Base-by-base conservation (phyloP, 2,888 invertebrate genomes). In the Bombyx huttoni region DNA sequence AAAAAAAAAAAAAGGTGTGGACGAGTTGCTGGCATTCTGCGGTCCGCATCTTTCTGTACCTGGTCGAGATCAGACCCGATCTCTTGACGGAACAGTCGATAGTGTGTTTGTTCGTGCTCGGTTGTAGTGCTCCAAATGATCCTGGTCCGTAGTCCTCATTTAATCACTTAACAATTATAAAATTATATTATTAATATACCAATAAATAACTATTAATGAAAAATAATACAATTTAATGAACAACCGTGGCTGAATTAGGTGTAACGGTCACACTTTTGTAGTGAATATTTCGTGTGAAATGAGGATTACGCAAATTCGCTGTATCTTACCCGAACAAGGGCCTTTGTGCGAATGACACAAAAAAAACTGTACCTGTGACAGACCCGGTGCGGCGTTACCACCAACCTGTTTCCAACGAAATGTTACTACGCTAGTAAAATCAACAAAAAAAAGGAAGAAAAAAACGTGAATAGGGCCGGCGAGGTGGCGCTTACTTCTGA, bases 401-500 rank as follows among this genome's bases (percentile, higher is more conserved):
- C 54, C 58, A 64, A 74, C 75, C 74, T 72, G 71, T 73, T 70
- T 62, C 64, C 51, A 64, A 64, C 58, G 65, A 68, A 63, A 63
- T 68, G 59, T 70, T 85, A 84, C 85, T 86, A 85, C 79, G 70
- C 74, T 70, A 66, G 69, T 83, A 84, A 78, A 81, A 65, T 65
- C 51, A 51, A 47, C 47, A 58, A 58, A 62, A 76, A 75, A 78
- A 82, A 75, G 72, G 57, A 58, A 58, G 58, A 61, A 76, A 75
- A 78, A 82, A 75, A 73, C 57, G 58, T 68, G 69, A 75, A 76
- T 75, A 76, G 70, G 59, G 53, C 57, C 56, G 51, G 52, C 62
- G 66, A 70, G 71, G 78, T 85, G 86, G 86, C 86, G 86, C 86
- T 86, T 77, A 80, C 56, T 63, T 71, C 67, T 75, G 64, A 71